A percentile compares a stretch with the other conserved stretches of the same genome.
Evolutionary conservation across 2,113 vertebrate genomes (phyloP).

Genomic region (Triplophysa rosa): DNA sequence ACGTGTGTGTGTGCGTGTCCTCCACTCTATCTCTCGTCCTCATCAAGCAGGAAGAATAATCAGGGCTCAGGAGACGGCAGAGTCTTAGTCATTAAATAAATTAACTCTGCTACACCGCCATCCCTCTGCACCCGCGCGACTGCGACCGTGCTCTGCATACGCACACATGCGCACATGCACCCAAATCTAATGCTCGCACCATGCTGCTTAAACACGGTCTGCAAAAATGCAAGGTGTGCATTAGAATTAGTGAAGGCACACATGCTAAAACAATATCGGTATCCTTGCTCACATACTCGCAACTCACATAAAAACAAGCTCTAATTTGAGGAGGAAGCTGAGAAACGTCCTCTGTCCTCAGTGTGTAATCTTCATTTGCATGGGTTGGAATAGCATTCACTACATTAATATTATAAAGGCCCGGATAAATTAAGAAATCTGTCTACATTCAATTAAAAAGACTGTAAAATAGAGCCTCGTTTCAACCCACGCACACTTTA

Average conservation of each 20-base stretch:
- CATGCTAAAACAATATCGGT: not conserved
- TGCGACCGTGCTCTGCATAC: constrained; percentile 69
- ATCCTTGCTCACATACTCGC: constrained; percentile 31
- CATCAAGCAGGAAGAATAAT: constrained; percentile 78
- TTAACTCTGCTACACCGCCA: constrained; percentile 76
- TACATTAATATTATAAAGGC: constrained; percentile 59
- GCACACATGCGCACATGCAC: constrained; percentile 10
- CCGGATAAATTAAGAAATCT: constrained; percentile 5
- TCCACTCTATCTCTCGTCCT: constrained; percentile 67
- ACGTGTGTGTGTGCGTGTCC: constrained; percentile 54
- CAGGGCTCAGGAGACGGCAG: constrained; percentile 76
- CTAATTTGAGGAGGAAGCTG: constrained; percentile 60
- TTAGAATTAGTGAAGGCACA: not conserved
- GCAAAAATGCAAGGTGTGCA: constrained; percentile 25
- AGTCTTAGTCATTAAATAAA: constrained; percentile 80
- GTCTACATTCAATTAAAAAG: constrained; percentile 4
- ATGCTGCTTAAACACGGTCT: not conserved
- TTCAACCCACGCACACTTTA: not conserved
- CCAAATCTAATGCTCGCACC: constrained; percentile 1
- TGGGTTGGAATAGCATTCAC: constrained; percentile 46
- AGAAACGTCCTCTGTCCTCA: constrained; percentile 58
- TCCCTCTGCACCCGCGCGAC: constrained; percentile 69
- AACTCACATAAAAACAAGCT: constrained; percentile 51
- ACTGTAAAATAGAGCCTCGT: not conserved
- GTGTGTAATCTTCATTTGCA: constrained; percentile 39